Conservation (phyloP, 30 jellyfish, hydroid and myxozoan genomes). For the Hydractinia symbiolongicarpus region DNA sequence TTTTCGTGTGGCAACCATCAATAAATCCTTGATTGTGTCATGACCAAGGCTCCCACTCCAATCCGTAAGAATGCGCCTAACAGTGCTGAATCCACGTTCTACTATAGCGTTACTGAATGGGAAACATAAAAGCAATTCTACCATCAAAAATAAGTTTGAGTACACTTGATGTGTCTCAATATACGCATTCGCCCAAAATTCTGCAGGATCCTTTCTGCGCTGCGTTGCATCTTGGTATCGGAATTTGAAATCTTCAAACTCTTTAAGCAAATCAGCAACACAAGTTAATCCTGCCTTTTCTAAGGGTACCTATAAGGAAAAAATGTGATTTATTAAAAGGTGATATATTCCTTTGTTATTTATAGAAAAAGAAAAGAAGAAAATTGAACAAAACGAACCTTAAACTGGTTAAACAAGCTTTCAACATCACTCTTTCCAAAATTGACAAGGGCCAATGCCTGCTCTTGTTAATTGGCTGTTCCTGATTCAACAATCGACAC, state of each 20-base stretch:
- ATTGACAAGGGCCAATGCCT: neutral
- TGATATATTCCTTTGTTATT: neutral
- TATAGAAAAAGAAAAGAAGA: neutral
- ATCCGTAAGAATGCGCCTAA: neutral
- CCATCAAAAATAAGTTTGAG: neutral
- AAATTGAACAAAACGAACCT: neutral
- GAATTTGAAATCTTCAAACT: neutral
- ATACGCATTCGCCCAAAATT: neutral
- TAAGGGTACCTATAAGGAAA: neutral
- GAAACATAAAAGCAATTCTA: neutral
- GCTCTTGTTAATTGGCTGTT: neutral
- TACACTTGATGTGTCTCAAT: neutral
- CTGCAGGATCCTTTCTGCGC: neutral
- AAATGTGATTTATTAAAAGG: neutral
- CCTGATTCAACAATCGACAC: neutral
- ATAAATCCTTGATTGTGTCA: neutral
- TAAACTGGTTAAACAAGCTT: neutral
- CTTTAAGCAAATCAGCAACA: neutral
- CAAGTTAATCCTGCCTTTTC: neutral
- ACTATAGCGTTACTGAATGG: neutral
- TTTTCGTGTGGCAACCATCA: conserved; percentile 1
- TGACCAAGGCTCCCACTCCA: neutral
- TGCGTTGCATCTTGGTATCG: neutral
- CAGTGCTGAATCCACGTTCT: conserved; percentile 11
- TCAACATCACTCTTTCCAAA: neutral